Conservation (phyloP, 2,113 vertebrate genomes). For the Cebidichthys violaceus region DNA sequence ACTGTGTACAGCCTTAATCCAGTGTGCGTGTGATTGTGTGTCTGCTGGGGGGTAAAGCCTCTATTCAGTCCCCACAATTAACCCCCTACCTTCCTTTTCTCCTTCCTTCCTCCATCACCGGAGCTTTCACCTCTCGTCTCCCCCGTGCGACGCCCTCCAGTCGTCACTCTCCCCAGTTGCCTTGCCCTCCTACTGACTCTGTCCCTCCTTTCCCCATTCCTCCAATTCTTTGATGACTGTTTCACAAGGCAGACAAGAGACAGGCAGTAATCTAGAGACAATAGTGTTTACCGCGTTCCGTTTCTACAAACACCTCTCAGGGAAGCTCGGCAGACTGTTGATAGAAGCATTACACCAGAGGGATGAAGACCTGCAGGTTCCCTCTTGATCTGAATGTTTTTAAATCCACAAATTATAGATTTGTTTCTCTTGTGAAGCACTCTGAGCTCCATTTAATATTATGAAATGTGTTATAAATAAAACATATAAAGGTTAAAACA, state of each 20-base stretch:
- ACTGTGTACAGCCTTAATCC: slow-evolving; percentile 42
- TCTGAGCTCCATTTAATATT: too few species aligned
- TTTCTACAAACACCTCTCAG: too few species aligned
- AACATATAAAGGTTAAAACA: too few species aligned
- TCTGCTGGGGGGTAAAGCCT: slow-evolving; percentile 34
- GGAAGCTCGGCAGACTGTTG: too few species aligned
- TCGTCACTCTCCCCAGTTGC: slow-evolving; percentile 17
- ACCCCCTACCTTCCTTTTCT: slow-evolving; percentile 53
- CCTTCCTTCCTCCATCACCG: neutral
- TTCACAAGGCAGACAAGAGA: neutral
- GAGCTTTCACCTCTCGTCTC: neutral
- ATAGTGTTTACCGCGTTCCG: too few species aligned
- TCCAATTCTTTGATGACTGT: slow-evolving; percentile 19
- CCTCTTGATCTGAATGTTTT: too few species aligned
- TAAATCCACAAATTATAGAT: too few species aligned
- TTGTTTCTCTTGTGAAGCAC: too few species aligned
- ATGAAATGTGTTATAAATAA: too few species aligned
- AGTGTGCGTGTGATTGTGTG: neutral
- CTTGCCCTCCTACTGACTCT: neutral
- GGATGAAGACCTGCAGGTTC: too few species aligned
- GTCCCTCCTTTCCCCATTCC: slow-evolving; percentile 8
- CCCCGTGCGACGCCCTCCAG: slow-evolving; percentile 31
- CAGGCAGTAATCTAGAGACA: slow-evolving; percentile 3
- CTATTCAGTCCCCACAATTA: slow-evolving; percentile 39
- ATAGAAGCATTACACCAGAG: too few species aligned